phyloP scores from a whole-genome alignment of 2,113 vertebrate genomes.

The Paraplagusia blochii region DNA sequence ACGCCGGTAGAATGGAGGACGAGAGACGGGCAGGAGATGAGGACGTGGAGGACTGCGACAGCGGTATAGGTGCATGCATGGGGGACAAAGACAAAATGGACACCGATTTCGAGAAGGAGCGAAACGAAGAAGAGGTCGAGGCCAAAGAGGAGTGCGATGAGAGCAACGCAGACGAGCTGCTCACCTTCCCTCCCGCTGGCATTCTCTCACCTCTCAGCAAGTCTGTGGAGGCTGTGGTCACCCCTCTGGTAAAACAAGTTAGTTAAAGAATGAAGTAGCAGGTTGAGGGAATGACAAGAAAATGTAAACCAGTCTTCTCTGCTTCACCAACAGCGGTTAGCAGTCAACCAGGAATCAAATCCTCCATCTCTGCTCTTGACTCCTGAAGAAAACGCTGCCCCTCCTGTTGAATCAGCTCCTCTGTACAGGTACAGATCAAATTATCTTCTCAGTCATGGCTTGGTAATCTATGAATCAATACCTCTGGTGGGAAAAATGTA shows the following conservation, averaged over 20 bases:
- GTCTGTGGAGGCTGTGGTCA: conserved; percentile 75
- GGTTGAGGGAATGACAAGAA: not conserved
- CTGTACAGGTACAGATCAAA: conserved; percentile 69
- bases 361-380: conserved; percentile 37
- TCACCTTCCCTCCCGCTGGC: conserved; percentile 65
- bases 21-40: conserved; percentile 15
- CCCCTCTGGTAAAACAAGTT: conserved; percentile 68
- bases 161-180: conserved; percentile 60
- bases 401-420: conserved; percentile 50
- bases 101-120: conserved; percentile 14
- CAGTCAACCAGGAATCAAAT: conserved; percentile 30
- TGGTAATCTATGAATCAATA: not conserved
- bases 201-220: conserved; percentile 79
- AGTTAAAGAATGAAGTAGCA: not conserved
- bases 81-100: conserved; percentile 36
- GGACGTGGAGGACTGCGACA: conserved; percentile 37
- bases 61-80: conserved; percentile 40
- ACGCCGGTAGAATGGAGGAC: conserved; percentile 41
- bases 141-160: conserved; percentile 23
- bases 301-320: not conserved
- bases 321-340: conserved; percentile 51
- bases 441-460: fast-evolving
- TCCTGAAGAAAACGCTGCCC: conserved; percentile 26
- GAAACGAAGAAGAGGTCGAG: conserved; percentile 9
- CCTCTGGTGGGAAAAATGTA: not conserved